Evolutionary conservation across 2,113 vertebrate species (phyloP).

Genomic region (Grallaria varia): DNA sequence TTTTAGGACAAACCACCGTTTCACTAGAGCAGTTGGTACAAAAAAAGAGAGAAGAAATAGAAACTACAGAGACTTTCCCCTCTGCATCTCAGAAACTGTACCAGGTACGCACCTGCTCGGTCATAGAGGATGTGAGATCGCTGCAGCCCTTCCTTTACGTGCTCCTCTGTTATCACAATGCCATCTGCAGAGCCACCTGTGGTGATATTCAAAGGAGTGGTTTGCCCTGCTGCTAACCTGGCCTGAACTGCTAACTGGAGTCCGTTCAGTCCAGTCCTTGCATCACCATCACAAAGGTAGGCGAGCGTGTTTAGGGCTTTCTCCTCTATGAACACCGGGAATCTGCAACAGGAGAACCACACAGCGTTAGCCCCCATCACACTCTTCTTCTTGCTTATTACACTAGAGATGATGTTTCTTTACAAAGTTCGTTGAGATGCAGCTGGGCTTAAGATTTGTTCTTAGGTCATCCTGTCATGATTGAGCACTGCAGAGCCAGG

Average conservation of each 20-base stretch:
- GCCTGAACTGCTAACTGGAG: conserved; percentile 93
- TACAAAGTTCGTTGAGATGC: background rate
- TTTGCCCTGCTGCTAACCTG: conserved; percentile 68
- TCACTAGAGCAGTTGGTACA: background rate
- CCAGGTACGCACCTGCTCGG: conserved; percentile 83
- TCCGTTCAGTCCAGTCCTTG: conserved; percentile 87
- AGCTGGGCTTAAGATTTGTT: background rate
- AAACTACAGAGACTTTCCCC: background rate
- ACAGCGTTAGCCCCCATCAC: background rate
- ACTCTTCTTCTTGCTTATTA: background rate
- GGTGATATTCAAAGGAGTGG: background rate
- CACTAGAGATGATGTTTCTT: background rate
- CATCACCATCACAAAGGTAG: conserved; percentile 92
- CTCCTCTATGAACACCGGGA: conserved; percentile 82
- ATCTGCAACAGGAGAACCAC: conserved; percentile 70
- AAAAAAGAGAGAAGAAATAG: background rate
- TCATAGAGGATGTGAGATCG: conserved; percentile 96
- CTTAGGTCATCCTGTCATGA: background rate
- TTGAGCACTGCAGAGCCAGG: background rate
- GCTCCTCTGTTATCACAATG: conserved; percentile 85
- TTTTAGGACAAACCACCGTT: background rate
- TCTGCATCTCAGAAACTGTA: background rate
- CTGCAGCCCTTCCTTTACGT: conserved; percentile 93
- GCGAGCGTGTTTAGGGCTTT: conserved; percentile 90
- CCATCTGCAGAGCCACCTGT: conserved; percentile 6